Percentiles rank a stretch among this genome's conserved stretches.
These are phyloP conservation scores for Misgurnus mizolepis DNA, from an alignment of 2,113 vertebrate genomes.

Conservation along the genomic window DNA sequence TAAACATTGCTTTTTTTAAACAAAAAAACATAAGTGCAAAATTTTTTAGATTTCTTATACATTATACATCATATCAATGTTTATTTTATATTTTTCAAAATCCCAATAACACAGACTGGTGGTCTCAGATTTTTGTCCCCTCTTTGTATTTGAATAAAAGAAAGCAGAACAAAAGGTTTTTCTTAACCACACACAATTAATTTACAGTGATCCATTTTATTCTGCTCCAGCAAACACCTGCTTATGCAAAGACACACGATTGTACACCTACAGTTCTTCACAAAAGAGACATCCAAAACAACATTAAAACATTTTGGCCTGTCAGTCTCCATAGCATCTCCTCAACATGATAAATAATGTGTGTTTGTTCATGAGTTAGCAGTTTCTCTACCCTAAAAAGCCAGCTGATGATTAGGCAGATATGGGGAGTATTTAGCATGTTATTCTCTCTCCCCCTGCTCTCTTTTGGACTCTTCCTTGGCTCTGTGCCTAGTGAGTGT, in stretches of 20 bases:
- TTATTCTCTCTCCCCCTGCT: constrained; percentile 45
- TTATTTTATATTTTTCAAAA: no score
- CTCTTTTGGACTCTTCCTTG: constrained; percentile 72
- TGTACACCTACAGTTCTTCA: neutral
- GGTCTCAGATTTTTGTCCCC: neutral
- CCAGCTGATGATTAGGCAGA: constrained; percentile 12
- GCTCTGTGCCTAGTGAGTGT: constrained; percentile 75
- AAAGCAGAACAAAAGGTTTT: no score
- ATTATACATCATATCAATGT: no score
- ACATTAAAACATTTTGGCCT: neutral
- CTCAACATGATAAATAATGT: neutral
- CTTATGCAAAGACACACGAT: neutral
- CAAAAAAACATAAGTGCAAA: no score
- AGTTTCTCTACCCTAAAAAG: constrained; percentile 8
- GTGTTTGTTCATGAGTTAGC: constrained; percentile 30
- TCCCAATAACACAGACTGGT: no score
- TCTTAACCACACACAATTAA: no score
- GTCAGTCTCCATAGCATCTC: neutral
- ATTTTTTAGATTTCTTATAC: no score
- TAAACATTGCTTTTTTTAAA: no score
- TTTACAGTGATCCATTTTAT: neutral
- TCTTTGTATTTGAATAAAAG: neutral
- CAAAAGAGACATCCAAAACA: neutral
- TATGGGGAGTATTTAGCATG: constrained; percentile 60
- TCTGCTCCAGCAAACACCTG: neutral